A percentile compares a stretch with the other conserved stretches of the same genome.
Evolutionary conservation across 2,113 vertebrate species (phyloP).

Genomic region (Motacilla tschutschensis): DNA sequence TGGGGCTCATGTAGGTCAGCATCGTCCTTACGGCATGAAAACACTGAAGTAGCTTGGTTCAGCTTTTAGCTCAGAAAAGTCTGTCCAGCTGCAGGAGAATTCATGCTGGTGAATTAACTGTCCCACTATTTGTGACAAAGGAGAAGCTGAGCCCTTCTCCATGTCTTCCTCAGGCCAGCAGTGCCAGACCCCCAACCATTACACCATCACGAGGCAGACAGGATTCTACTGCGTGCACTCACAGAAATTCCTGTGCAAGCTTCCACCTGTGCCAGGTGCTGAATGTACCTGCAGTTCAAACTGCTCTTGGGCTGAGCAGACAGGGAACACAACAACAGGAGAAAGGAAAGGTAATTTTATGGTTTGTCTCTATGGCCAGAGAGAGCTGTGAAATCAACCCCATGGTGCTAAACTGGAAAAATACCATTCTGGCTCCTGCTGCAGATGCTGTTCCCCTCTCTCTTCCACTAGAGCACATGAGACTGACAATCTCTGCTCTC

Average conservation of each 20-base stretch:
- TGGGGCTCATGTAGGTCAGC: not conserved
- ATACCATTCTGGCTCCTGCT: not conserved
- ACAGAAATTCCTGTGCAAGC: not conserved
- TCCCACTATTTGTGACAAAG: not conserved
- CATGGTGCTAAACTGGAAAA: not conserved
- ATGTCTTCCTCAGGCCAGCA: not conserved
- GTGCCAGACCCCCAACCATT: not conserved
- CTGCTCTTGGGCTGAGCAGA: not conserved
- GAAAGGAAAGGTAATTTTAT: not conserved
- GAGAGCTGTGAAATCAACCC: not conserved
- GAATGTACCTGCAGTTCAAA: not conserved
- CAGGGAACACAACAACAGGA: not conserved
- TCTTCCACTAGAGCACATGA: not conserved
- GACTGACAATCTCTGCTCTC: not conserved
- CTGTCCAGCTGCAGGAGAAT: not conserved
- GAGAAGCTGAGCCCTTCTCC: not conserved
- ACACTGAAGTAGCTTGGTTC: not conserved
- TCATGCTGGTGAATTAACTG: not conserved
- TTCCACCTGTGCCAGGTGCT: not conserved
- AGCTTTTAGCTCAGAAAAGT: not conserved
- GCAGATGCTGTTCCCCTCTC: not conserved
- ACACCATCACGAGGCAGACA: fast-evolving
- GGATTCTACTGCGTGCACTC: not conserved
- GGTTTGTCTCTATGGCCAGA: not conserved
- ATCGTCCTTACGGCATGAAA: not conserved